These are phyloP conservation scores for Stenodema calcarata DNA, from an alignment of 2,888 invertebrate genomes.

Conservation along the genomic window DNA sequence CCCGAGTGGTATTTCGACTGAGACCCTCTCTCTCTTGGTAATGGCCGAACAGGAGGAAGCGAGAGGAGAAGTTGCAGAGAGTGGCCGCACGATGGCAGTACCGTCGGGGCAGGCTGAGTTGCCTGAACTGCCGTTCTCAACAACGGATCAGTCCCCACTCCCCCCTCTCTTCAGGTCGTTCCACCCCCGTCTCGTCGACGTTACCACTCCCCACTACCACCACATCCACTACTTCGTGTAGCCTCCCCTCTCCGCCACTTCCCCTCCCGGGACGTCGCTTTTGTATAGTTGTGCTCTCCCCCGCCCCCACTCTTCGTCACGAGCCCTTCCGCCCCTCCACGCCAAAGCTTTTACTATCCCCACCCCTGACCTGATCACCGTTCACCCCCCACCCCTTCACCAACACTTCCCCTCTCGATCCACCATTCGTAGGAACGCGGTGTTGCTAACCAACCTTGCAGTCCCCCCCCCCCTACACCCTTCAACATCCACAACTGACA, in stretches of 20 bases:
- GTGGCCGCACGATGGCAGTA: constrained; percentile 12
- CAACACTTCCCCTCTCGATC: neutral
- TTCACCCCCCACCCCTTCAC: neutral
- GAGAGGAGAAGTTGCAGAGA: neutral
- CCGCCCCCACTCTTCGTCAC: neutral
- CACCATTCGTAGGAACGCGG: neutral
- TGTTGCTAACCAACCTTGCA: constrained; percentile 27
- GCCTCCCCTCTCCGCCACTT: neutral
- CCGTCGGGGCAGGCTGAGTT: neutral
- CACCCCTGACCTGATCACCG: neutral
- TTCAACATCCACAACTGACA: neutral
- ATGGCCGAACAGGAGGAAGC: constrained; percentile 24
- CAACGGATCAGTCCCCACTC: constrained; percentile 24
- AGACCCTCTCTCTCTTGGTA: constrained; percentile 23
- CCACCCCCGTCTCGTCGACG: too few species aligned
- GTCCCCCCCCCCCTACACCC: neutral
- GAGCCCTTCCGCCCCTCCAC: neutral
- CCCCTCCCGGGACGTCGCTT: neutral
- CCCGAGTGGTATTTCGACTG: neutral
- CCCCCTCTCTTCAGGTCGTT: neutral
- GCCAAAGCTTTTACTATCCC: neutral
- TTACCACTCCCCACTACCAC: too few species aligned
- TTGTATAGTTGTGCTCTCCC: too few species aligned
- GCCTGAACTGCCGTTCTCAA: constrained; percentile 13
- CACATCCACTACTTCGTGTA: too few species aligned